A percentile compares a stretch with the other conserved stretches of the same genome.
phyloP scores from a whole-genome alignment of 1,140 invertebrate genomes.

The Popillia japonica region DNA sequence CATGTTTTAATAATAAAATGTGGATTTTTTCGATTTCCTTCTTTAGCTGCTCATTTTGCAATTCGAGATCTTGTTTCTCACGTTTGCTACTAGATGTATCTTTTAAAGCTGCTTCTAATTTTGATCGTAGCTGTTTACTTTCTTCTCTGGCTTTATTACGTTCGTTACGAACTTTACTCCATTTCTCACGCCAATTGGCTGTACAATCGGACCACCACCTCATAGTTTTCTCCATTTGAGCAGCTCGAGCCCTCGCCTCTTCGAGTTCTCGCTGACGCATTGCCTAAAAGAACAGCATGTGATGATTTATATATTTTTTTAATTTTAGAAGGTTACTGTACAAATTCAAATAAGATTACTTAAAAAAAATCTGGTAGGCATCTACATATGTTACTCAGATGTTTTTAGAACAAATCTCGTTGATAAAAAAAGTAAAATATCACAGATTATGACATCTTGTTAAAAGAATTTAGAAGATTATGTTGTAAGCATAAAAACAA shows the following conservation, averaged over 20 bases:
- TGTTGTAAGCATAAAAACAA: too few relatives aligned
- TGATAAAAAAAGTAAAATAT: too few relatives aligned
- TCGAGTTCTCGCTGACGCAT: constrained; percentile 83
- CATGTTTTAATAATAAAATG: constrained; percentile 72
- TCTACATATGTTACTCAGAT: not conserved
- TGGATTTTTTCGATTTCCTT: constrained; percentile 83
- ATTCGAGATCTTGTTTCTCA: constrained; percentile 81
- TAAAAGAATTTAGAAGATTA: too few relatives aligned
- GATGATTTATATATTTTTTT: too few relatives aligned
- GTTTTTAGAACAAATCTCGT: too few relatives aligned
- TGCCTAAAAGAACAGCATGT: constrained; percentile 66
- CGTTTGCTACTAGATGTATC: constrained; percentile 78
- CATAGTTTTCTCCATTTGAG: constrained; percentile 99
- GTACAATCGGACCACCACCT: constrained; percentile 96
- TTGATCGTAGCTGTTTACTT: constrained; percentile 79
- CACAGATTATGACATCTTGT: too few relatives aligned
- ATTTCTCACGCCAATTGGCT: constrained; percentile 92
- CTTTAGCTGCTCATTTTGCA: constrained; percentile 81
- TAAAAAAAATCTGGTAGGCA: too few relatives aligned
- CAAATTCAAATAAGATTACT: not conserved
- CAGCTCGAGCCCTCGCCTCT: constrained; percentile 87
- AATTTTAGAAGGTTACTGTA: constrained; percentile 1
- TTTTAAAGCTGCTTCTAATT: constrained; percentile 81
- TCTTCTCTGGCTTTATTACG: constrained; percentile 89
- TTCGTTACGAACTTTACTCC: constrained; percentile 91